Base-by-base conservation (phyloP, 1,140 invertebrate genomes). In the Drepana arcuata region DNA sequence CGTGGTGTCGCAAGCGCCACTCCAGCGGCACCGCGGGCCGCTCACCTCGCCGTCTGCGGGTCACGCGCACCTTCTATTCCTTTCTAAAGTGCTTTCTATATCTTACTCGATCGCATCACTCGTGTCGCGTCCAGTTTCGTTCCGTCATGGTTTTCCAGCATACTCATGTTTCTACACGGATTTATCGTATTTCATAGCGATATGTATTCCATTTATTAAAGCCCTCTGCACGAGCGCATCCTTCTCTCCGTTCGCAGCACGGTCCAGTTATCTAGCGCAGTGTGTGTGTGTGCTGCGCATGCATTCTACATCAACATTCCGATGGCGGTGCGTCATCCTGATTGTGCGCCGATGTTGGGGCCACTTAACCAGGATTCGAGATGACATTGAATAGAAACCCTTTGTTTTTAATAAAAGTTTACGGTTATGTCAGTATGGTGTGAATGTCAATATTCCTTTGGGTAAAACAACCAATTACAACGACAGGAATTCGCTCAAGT, bases 61-160 rank as follows among this genome's bases (percentile, higher is more conserved):
- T 74, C 67, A 72, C 62, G 67, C 58, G 62, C 57, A 65, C 64
- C 69, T 64, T 70, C 72, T 56, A 70, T 69, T 75, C 73, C 77
- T 81, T 80, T 78, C 71, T 81, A 81, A 78, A 67, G 65, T 74
- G 68, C 77, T 81, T 78, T 81, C 77, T 78, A 80, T 62, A 58
- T 60, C 61, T 67, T 63, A 64, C 54, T 67, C 48, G 69, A 60
- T 65, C 43, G 55, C 48, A 44, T 40, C 48, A 71, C 62, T 65
- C 43, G 55, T 48, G 42, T 40, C 25, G 44, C 49, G 50, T 44
- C 32, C 40, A 45, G 50, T 45, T 43, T 56, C 60, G 48, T 63
- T 48, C 59, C 41, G 60, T 58, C 49, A 57, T 55, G 46, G 52
- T 55, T 66, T 67, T 64, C 52, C 55, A 46, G 34, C 30, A 45